Conservation (phyloP, 2,797 vertebrate genomes). For the Furcifer pardalis region DNA sequence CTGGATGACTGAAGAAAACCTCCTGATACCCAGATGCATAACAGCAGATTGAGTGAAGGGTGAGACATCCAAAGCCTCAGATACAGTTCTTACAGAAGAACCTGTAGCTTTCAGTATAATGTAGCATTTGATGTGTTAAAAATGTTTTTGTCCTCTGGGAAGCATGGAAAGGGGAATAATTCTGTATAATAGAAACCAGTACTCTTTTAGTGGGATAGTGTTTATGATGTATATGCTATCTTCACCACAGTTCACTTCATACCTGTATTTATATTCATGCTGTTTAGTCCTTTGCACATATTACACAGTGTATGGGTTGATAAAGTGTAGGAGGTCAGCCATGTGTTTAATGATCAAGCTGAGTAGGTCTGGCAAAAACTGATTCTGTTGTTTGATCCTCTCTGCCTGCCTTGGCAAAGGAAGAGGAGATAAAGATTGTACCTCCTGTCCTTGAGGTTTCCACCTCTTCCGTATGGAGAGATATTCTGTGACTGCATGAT, state of each 20-base stretch:
- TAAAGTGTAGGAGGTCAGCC: constrained; percentile 18
- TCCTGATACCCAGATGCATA: background rate
- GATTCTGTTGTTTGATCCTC: constrained; percentile 8
- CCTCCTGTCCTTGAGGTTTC: background rate
- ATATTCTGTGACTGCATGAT: background rate
- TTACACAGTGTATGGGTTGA: background rate
- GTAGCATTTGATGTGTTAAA: background rate
- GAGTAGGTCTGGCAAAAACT: constrained; percentile 7
- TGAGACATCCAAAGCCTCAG: background rate
- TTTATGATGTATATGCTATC: background rate
- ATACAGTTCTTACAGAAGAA: background rate
- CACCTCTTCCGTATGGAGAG: background rate
- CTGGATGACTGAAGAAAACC: background rate
- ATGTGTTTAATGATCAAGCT: constrained; percentile 12
- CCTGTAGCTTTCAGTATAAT: background rate
- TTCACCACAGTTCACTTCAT: background rate
- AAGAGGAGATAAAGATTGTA: background rate
- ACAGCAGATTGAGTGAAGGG: background rate
- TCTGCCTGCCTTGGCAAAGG: background rate
- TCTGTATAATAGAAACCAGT: background rate
- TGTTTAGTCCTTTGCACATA: background rate
- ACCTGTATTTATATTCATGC: background rate
- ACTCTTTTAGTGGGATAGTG: background rate
- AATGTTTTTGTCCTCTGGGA: background rate
- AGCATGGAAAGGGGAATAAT: background rate